Evolutionary conservation across 2,888 invertebrate species (phyloP), one percentile per base, ranked within the genome.

Genomic region (Cheiracanthium punctorium): DNA sequence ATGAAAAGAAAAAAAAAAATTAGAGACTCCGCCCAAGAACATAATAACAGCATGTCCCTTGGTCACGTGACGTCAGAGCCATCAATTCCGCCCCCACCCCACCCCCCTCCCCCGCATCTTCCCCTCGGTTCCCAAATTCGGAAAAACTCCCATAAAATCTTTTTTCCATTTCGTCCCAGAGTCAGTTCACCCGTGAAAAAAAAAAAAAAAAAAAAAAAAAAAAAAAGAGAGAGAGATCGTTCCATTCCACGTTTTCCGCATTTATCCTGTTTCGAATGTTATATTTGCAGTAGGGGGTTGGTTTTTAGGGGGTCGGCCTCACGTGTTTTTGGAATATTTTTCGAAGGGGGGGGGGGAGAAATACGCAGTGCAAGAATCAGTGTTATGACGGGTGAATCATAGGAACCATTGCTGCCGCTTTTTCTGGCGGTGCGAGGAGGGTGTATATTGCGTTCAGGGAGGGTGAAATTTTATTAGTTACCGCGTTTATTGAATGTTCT

Each of bases 81-180:
- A 73, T 80, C 74, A 67, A 77, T 73, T 43, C 64, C 77, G 69
- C 72, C 79, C 73, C 76, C 82, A 41, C 64, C 74, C 76, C n/a
- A n/a, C n/a, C 65, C 28, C 33, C 43, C 30, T 64, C 58, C 52
- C 65, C 80, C 37, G 24, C 29, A 7, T 70, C 32, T 41, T 48
- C 33, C 30, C 28, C 32, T 7, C 77, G 43, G 48, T 37, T 48
- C 73, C 82, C 79, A 73, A 85, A 85, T 85, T 85, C 79, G 79
- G 84, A 85, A 85, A 85, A 85, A 85, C 79, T 85, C 79, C 79
- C 84, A 85, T 85, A 85, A 85, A 85, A 85, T 85, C 84, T 79
- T 85, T 79, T 70, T 52, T 77, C 58, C 58, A 58, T 58, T 58
- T 58, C 64, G 65, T 71, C 37, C 71, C 43, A 37, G 64, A 28